Evolutionary conservation across 2,797 vertebrate genomes (phyloP), one percentile per base, ranked within the genome.

Genomic region (Chrysocyon brachyurus): DNA sequence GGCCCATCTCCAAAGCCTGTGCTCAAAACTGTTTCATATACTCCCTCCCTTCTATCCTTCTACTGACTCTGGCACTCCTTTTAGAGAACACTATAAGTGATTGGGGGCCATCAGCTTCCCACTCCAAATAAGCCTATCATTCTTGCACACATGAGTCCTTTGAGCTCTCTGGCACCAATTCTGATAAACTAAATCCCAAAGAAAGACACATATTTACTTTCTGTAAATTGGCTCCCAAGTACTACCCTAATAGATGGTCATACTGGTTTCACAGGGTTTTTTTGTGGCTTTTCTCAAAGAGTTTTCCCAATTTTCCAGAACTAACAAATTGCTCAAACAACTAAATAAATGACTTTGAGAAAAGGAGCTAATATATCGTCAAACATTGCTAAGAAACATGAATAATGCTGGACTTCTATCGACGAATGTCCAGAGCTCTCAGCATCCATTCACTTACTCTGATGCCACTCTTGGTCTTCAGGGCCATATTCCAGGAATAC

Each of bases 251-350:
- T 61, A 81, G 31, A 28, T 70, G 12, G 22, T 49, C 28, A 66
- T 28, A 54, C 12, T 52, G 11, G 54, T 83, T 72, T 72, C 49
- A 95, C n/a, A 22, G 40, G 40, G 2, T 5, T 28, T 49, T 56
- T 70, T 64, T 52, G 40, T 90, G 64, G 7, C 8, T 66, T 86
- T 94, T 94, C 49, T 77, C 9, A 15, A 57, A 24, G 3, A 46
- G 26, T 87, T 85, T 90, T 87, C 24, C 75, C 57, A 78, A 72
- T 59, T 87, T 92, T 85, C 63, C 33, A 91, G 40, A 85, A 36
- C 26, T 83, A 59, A 84, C 17, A 86, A 94, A 92, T 87, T 72
- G 75, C 26, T 57, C 88, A 87, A 78, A 61, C 1, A 36, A 21
- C 22, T 72, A 84, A 84, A 73, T 89, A 64, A 85, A 84, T 33